These are phyloP conservation scores for Psylliodes chrysocephalus DNA, from an alignment of 2,888 invertebrate genomes.

Conservation along the genomic window DNA sequence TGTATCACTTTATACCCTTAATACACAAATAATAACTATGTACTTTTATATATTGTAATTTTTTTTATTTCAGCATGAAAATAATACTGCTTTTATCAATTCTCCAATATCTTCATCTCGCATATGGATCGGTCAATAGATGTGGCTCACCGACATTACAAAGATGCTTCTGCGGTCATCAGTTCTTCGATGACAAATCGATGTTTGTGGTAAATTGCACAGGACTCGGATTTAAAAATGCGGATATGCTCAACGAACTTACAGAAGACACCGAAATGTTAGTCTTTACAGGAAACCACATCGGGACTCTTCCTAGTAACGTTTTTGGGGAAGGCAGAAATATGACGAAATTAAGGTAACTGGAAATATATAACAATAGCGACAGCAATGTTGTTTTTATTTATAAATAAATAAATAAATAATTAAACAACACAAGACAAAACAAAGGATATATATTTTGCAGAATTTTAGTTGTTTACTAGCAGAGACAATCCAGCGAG, in stretches of 20 bases:
- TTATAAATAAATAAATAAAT: too few relatives aligned
- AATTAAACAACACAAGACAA: too few relatives aligned
- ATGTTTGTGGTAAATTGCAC: slow-evolving; percentile 78
- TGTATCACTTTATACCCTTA: too few relatives aligned
- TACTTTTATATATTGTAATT: too few relatives aligned
- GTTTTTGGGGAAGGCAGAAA: slow-evolving; percentile 70
- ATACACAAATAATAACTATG: too few relatives aligned
- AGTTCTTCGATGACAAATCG: slow-evolving; percentile 65
- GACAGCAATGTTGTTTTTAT: too few relatives aligned
- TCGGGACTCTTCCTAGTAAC: slow-evolving; percentile 74
- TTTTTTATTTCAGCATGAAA: slow-evolving; percentile 37
- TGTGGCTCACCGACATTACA: slow-evolving; percentile 54
- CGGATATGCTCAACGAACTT: slow-evolving; percentile 70
- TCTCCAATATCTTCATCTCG: slow-evolving; percentile 8
- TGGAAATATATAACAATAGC: too few relatives aligned
- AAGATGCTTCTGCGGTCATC: slow-evolving; percentile 69
- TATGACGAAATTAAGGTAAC: slow-evolving; percentile 54
- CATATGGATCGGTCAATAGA: slow-evolving; percentile 47
- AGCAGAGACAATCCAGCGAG: too few relatives aligned
- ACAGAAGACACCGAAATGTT: slow-evolving; percentile 75
- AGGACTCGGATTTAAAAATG: slow-evolving; percentile 69
- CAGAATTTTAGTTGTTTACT: too few relatives aligned
- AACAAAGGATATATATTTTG: too few relatives aligned
- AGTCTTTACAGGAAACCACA: slow-evolving; percentile 77
- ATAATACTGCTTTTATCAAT: slow-evolving; percentile 20